Conservation (phyloP, 2,113 vertebrate species). For the Melanerpes aurifrons region DNA sequence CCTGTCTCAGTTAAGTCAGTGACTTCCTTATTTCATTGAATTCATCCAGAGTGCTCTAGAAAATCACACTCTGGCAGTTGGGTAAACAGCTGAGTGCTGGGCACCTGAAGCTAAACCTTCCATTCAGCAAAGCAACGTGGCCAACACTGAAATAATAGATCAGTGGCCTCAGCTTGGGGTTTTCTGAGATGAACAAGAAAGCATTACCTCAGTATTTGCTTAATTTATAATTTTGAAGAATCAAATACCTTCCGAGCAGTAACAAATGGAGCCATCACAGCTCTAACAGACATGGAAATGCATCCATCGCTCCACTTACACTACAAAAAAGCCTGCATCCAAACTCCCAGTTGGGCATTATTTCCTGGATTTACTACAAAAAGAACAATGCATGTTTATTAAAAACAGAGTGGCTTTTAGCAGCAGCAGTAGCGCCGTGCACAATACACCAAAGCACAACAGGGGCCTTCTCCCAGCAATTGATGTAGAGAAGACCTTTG, state of each 20-base stretch:
- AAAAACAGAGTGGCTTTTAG: slow-evolving; percentile 75
- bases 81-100: rapidly evolving
- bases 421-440: slow-evolving; percentile 34
- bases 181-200: slow-evolving; percentile 7
- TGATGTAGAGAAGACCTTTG: slow-evolving; percentile 73
- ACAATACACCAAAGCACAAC: slow-evolving; percentile 73
- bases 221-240: slow-evolving; percentile 23
- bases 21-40: not conserved
- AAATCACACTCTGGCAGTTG: rapidly evolving
- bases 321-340: slow-evolving; percentile 44
- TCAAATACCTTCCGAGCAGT: not conserved
- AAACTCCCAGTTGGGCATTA: slow-evolving; percentile 66
- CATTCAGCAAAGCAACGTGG: not conserved
- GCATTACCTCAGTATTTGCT: not conserved
- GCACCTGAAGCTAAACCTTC: not conserved
- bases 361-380: slow-evolving; percentile 71
- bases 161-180: not conserved
- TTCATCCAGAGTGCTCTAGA: not conserved
- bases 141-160: not conserved
- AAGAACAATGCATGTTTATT: slow-evolving; percentile 73
- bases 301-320: not conserved
- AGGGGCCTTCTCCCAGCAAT: slow-evolving; percentile 65
- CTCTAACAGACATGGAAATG: slow-evolving; percentile 34
- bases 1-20: not conserved
- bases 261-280: slow-evolving; percentile 44